phyloP scores from a whole-genome alignment of 2,797 vertebrate species.

The Petrocephalus sullivani region DNA sequence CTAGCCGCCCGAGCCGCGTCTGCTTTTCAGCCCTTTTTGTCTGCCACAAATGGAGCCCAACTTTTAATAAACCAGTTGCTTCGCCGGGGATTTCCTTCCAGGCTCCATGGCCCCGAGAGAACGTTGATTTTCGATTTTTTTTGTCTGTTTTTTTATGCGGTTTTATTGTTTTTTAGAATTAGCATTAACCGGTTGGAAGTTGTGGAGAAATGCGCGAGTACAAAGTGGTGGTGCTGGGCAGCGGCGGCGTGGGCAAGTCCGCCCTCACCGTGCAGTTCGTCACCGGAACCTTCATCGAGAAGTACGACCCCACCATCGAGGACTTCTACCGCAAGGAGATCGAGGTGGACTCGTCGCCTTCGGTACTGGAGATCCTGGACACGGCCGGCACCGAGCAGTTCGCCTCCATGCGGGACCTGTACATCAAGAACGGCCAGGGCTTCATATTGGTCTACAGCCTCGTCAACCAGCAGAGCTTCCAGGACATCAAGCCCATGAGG shows the following conservation, averaged over 20 bases:
- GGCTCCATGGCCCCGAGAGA: slow-evolving; percentile 52
- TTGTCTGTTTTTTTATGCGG: slow-evolving; percentile 29
- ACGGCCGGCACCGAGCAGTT: slow-evolving; percentile 95
- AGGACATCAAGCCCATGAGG: slow-evolving; percentile 94
- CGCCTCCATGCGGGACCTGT: slow-evolving; percentile 94
- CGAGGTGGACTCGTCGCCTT: slow-evolving; percentile 92
- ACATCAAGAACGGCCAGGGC: slow-evolving; percentile 94
- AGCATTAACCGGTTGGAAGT: background rate
- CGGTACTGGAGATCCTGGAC: slow-evolving; percentile 93
- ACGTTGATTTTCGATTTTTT: slow-evolving; percentile 29
- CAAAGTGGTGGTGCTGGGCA: slow-evolving; percentile 96
- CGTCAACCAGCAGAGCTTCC: slow-evolving; percentile 96
- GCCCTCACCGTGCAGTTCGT: slow-evolving; percentile 96
- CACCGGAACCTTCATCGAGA: slow-evolving; percentile 93
- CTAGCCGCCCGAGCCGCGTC: background rate
- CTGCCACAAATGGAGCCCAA: background rate
- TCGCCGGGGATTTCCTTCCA: slow-evolving; percentile 32
- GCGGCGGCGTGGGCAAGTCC: slow-evolving; percentile 92
- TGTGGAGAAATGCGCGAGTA: slow-evolving; percentile 82
- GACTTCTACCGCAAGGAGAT: slow-evolving; percentile 98
- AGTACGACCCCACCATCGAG: slow-evolving; percentile 96
- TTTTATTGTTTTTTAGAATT: background rate
- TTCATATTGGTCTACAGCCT: slow-evolving; percentile 96
- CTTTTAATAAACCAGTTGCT: background rate
- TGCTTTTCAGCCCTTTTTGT: background rate